Evolutionary conservation across 2,797 vertebrate species (phyloP).

Genomic region (Lutjanus argentimaculatus): DNA sequence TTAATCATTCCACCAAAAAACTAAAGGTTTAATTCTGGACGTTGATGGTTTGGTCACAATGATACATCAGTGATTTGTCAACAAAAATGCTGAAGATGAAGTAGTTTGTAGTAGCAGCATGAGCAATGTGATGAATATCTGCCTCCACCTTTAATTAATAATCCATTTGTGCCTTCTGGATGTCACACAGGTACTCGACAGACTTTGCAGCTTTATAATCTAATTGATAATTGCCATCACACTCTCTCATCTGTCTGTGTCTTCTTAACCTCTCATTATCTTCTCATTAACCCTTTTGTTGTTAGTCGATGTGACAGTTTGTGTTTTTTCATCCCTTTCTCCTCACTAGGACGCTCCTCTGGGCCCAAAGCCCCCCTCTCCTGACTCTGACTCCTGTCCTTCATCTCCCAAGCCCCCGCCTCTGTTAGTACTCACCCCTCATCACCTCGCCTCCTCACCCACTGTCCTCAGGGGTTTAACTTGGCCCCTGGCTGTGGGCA

Average conservation of each 20-base stretch:
- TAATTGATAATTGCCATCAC: constrained; percentile 52
- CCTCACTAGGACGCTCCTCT: constrained; percentile 89
- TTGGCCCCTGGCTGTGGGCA: not conserved
- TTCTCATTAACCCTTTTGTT: constrained; percentile 57
- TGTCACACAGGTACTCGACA: constrained; percentile 25
- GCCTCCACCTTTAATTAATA: constrained; percentile 30
- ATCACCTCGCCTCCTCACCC: not conserved
- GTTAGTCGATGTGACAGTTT: constrained; percentile 52
- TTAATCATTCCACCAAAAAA: constrained; percentile 8
- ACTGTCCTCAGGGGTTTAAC: not conserved
- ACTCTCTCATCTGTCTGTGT: constrained; percentile 21
- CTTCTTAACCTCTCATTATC: constrained; percentile 42
- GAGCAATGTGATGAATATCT: constrained; percentile 12
- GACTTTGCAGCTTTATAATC: constrained; percentile 28
- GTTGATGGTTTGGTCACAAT: not conserved
- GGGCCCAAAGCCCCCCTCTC: constrained; percentile 87
- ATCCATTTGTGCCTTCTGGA: constrained; percentile 18
- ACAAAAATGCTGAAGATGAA: not conserved
- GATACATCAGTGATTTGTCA: not conserved
- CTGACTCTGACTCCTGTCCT: constrained; percentile 93
- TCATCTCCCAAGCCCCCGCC: constrained; percentile 93
- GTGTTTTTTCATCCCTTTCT: constrained; percentile 59
- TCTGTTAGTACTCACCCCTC: constrained; percentile 90
- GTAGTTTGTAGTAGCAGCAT: constrained; percentile 21
- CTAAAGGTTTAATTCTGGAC: constrained; percentile 7